Conservation (phyloP, 1,140 invertebrate species). For the Steinernema feltiae region DNA sequence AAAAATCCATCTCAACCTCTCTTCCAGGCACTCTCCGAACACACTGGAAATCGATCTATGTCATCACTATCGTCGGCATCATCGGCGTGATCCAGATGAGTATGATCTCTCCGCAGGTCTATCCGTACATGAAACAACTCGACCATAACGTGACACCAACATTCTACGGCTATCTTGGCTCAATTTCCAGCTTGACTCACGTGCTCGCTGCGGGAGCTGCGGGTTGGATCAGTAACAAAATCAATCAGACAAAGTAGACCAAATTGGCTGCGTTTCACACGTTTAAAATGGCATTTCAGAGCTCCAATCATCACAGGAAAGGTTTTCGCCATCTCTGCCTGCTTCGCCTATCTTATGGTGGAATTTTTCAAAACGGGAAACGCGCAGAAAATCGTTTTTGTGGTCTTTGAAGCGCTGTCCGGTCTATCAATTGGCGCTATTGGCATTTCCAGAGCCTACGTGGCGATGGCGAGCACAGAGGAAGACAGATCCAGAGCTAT, state of each 20-base stretch:
- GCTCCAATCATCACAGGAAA: constrained; percentile 40
- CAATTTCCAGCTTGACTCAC: constrained; percentile 38
- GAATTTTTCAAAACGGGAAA: constrained; percentile 24
- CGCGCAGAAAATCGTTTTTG: constrained; percentile 24
- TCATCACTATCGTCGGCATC: background rate
- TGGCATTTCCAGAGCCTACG: constrained; percentile 36
- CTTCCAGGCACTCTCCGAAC: background rate
- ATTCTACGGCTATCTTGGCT: constrained; percentile 45
- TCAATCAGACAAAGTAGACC: constrained; percentile 37
- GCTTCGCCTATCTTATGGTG: constrained; percentile 44
- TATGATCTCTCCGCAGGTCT: background rate
- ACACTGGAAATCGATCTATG: background rate
- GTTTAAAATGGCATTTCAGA: constrained; percentile 32
- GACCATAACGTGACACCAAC: constrained; percentile 39
- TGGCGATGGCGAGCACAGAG: constrained; percentile 46
- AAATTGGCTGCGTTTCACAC: constrained; percentile 15
- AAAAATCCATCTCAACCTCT: background rate
- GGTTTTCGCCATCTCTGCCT: constrained; percentile 38
- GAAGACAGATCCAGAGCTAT: constrained; percentile 44
- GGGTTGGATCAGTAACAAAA: constrained; percentile 37
- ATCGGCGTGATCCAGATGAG: background rate
- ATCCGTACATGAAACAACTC: constrained; percentile 19
- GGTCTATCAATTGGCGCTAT: constrained; percentile 42
- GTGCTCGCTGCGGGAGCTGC: constrained; percentile 38
- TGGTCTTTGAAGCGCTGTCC: constrained; percentile 48